These are phyloP conservation scores for Dallia pectoralis DNA, from an alignment of 2,797 vertebrate genomes.

Conservation along the genomic window DNA sequence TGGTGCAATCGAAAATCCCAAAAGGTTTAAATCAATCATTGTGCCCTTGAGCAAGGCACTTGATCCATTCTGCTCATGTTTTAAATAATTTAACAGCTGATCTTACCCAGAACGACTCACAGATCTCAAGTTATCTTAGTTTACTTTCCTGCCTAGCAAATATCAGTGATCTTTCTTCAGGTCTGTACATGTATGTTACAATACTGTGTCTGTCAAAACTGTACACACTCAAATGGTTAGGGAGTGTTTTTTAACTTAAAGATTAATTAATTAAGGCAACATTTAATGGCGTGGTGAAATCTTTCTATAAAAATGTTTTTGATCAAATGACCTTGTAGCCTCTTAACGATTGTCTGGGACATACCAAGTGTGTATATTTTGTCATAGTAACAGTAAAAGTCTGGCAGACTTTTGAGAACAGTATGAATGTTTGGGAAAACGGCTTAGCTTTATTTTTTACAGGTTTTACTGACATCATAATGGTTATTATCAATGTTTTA, in stretches of 20 bases:
- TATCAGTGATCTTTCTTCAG: neutral
- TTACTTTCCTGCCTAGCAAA: neutral
- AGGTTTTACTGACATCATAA: neutral
- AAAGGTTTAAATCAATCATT: too few species aligned
- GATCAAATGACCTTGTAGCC: neutral
- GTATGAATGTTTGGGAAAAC: neutral
- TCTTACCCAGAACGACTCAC: too few species aligned
- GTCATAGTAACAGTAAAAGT: neutral
- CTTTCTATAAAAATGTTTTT: neutral
- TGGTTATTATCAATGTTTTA: neutral
- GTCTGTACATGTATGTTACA: neutral
- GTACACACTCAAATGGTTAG: neutral
- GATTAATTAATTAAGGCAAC: neutral
- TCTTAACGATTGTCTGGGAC: neutral
- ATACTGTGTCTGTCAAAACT: neutral
- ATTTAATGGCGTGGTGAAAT: neutral
- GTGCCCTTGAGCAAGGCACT: too few species aligned
- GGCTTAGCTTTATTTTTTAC: neutral
- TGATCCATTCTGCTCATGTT: too few species aligned
- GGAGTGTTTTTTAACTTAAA: neutral
- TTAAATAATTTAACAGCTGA: too few species aligned
- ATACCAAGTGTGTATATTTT: neutral
- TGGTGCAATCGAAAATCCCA: too few species aligned
- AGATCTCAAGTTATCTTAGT: too few species aligned
- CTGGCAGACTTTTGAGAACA: neutral